These are phyloP conservation scores for Sinocyclocheilus rhinocerous DNA, from an alignment of 2,113 vertebrate species.

Conservation along the genomic window DNA sequence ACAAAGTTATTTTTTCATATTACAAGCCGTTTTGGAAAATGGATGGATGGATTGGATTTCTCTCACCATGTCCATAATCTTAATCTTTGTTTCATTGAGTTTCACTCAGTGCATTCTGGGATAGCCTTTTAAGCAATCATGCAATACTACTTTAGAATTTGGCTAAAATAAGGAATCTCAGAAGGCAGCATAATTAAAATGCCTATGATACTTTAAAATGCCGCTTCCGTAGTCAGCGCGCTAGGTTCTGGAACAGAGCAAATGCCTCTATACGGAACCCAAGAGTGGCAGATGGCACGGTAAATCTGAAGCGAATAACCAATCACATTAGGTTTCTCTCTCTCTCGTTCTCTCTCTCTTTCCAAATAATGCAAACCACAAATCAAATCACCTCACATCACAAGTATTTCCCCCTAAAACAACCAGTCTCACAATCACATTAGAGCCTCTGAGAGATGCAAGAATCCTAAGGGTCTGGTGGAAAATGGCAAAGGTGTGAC, in stretches of 20 bases:
- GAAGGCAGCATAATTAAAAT: not conserved
- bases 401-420: slow-evolving; percentile 47
- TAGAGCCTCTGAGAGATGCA: slow-evolving; percentile 30
- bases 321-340: slow-evolving; percentile 37
- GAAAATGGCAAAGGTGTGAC: slow-evolving; percentile 41
- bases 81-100: not conserved
- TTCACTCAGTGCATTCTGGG: not conserved
- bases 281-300: slow-evolving; percentile 50
- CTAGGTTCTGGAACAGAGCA: slow-evolving; percentile 6
- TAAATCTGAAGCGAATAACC: slow-evolving; percentile 40
- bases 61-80: no score
- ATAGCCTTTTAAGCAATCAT: not conserved
- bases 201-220: not conserved
- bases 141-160: not conserved
- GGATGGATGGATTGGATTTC: no score
- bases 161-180: not conserved
- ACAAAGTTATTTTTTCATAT: no score
- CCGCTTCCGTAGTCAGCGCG: not conserved
- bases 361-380: slow-evolving; percentile 41
- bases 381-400: slow-evolving; percentile 52
- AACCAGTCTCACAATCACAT: slow-evolving; percentile 37
- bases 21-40: no score
- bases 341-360: no score
- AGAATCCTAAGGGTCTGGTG: slow-evolving; percentile 33
- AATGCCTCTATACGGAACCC: slow-evolving; percentile 15